Percentiles rank a stretch among this genome's conserved stretches.
phyloP scores from a whole-genome alignment of 2,888 invertebrate genomes.

The Ectemnius continuus region DNA sequence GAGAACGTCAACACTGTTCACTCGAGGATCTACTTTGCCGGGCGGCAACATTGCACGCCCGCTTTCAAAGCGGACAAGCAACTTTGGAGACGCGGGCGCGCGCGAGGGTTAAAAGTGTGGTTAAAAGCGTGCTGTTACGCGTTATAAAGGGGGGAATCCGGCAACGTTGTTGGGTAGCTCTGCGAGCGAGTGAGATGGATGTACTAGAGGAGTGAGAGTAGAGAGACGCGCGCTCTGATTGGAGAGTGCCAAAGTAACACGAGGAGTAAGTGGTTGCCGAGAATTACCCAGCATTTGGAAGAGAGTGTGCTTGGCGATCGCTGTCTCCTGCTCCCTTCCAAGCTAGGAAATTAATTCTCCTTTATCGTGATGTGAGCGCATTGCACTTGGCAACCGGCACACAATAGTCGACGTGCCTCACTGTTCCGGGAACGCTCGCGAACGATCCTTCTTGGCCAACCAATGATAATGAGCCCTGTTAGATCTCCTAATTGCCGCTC shows the following conservation, averaged over 20 bases:
- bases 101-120: slow-evolving; percentile 2
- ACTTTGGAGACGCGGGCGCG: neutral
- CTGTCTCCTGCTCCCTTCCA: slow-evolving; percentile 9
- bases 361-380: slow-evolving; percentile 34
- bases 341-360: slow-evolving; percentile 39
- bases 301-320: slow-evolving; percentile 3
- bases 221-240: neutral
- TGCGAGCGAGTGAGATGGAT: too few species aligned
- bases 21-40: neutral
- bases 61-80: neutral
- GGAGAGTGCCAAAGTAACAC: neutral
- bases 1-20: slow-evolving; percentile 4
- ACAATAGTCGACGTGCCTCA: slow-evolving; percentile 23
- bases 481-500: slow-evolving; percentile 38
- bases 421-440: neutral
- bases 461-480: slow-evolving; percentile 47
- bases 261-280: neutral
- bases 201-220: too few species aligned
- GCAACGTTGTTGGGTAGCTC: neutral
- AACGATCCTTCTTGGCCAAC: slow-evolving; percentile 41
- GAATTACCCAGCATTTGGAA: slow-evolving; percentile 4
- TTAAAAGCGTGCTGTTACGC: neutral
- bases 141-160: neutral
- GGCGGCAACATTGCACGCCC: neutral
- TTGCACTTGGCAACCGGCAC: slow-evolving; percentile 43